Conservation (phyloP, 2,797 vertebrate genomes). For the Acanthurus lineatus region DNA sequence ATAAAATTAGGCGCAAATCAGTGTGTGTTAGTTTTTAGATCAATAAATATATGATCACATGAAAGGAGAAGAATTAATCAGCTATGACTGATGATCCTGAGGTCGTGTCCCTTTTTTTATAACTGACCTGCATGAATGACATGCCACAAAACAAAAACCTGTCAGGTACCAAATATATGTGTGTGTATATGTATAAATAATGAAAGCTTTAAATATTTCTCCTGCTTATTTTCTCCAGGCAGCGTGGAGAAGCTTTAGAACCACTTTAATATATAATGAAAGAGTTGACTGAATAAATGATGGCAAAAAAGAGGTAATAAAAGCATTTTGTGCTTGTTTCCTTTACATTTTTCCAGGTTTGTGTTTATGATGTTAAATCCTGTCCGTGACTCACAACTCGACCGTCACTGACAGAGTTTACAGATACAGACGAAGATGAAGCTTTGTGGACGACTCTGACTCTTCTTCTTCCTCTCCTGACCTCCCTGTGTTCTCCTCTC, state of each 20-base stretch:
- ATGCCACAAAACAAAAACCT: too few species aligned
- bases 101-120: too few species aligned
- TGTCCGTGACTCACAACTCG: too few species aligned
- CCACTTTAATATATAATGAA: background rate
- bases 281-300: background rate
- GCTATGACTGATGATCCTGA: too few species aligned
- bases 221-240: background rate
- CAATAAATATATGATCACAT: too few species aligned
- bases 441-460: background rate
- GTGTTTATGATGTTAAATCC: background rate
- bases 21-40: too few species aligned
- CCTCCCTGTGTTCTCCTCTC: conserved; percentile 5
- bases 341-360: background rate
- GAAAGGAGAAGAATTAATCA: too few species aligned
- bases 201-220: background rate
- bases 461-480: conserved; percentile 15
- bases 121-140: too few species aligned
- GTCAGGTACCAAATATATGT: too few species aligned
- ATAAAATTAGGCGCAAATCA: too few species aligned
- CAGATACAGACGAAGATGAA: conserved; percentile 13
- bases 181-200: background rate
- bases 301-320: background rate
- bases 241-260: background rate
- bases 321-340: background rate
- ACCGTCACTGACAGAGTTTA: background rate